Percentiles rank a stretch among this genome's conserved stretches.
Conservation (phyloP, 2,797 vertebrate genomes). For the Dermochelys coriacea region DNA sequence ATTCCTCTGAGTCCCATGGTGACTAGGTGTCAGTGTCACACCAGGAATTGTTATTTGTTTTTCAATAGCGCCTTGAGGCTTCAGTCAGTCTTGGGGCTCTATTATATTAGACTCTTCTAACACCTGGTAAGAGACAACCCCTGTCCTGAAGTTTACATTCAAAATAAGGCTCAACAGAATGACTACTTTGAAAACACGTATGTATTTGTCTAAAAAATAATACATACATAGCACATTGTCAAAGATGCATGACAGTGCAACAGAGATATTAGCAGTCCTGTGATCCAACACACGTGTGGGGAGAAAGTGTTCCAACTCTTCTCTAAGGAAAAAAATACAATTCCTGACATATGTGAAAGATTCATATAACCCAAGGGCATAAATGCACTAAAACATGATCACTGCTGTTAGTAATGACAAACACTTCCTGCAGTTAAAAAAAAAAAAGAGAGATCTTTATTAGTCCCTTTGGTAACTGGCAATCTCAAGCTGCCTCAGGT, state of each 20-base stretch:
- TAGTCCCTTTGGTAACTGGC: neutral
- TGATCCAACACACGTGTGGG: neutral
- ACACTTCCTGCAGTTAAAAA: constrained; percentile 12
- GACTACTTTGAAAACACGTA: neutral
- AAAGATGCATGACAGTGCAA: neutral
- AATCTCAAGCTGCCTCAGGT: constrained; percentile 21
- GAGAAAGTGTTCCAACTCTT: neutral
- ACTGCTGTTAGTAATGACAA: constrained; percentile 26
- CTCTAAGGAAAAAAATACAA: neutral
- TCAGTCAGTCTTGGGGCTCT: neutral
- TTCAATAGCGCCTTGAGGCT: too few relatives aligned
- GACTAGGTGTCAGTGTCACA: neutral
- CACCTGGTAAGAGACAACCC: neutral
- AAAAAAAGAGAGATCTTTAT: neutral
- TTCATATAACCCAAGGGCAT: constrained; percentile 9
- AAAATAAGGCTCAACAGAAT: neutral
- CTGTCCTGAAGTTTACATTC: neutral
- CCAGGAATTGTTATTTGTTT: neutral
- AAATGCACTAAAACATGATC: constrained; percentile 8
- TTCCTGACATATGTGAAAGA: neutral
- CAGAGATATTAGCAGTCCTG: neutral
- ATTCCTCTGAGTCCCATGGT: neutral
- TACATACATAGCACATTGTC: neutral
- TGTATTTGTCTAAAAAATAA: neutral
- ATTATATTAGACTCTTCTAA: too few relatives aligned